Percentiles rank a stretch among this genome's conserved stretches.
Evolutionary conservation across 2,888 invertebrate genomes (phyloP).

Genomic region (Lithophane socia): DNA sequence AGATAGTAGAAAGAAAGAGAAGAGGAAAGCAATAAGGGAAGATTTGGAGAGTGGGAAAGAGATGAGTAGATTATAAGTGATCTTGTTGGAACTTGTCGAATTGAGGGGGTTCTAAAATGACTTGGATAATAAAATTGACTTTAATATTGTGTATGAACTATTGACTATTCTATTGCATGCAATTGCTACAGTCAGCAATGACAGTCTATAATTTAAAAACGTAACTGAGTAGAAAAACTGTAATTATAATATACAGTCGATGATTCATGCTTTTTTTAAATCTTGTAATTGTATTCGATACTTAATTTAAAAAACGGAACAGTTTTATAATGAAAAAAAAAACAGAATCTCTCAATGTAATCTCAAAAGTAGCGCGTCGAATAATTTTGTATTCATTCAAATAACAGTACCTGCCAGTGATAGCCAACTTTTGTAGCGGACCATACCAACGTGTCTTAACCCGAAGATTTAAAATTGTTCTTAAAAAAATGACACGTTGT

Average conservation of each 20-base stretch:
- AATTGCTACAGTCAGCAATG: too few species aligned
- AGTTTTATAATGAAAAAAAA: neutral
- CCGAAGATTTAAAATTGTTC: neutral
- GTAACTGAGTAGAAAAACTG: too few species aligned
- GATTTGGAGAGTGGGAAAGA: conserved; percentile 79
- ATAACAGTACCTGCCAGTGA: neutral
- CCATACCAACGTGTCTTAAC: neutral
- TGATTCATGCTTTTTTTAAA: too few species aligned
- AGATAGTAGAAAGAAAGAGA: conserved; percentile 82
- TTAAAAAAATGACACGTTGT: neutral
- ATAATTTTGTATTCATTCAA: neutral
- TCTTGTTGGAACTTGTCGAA: conserved; percentile 46
- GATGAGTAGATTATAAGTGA: conserved; percentile 81
- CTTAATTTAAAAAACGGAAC: neutral
- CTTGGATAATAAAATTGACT: neutral
- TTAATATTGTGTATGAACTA: neutral
- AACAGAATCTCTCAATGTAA: neutral
- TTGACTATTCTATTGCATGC: neutral
- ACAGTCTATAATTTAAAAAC: neutral
- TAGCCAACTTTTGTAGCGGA: neutral
- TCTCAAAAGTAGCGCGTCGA: neutral
- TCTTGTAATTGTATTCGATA: neutral
- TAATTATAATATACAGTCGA: neutral
- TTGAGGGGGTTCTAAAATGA: conserved; percentile 10
- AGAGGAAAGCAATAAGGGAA: conserved; percentile 80